Evolutionary conservation across 2,888 invertebrate genomes (phyloP), one percentile per base, ranked within the genome.

Genomic region (Tholera decimalis): DNA sequence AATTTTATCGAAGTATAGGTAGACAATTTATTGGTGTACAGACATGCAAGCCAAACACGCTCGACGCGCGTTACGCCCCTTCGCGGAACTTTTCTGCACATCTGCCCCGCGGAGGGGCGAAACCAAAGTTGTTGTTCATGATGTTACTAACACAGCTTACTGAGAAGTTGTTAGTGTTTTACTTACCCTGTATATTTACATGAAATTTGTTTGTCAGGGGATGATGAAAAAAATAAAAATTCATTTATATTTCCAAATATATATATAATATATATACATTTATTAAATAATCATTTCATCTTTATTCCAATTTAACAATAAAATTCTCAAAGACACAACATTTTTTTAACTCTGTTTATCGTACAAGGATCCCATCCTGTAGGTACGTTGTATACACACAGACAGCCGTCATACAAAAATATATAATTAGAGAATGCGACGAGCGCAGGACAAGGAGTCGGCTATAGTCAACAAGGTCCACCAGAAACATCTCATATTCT

Each of bases 281-380:
- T 92, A 95, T 95, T 96, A 93, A 95, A 95, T 95, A 94, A 92
- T 94, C 90, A 92, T 93, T 92, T 95, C 91, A 92, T 94, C 91
- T 94, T 94, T 95, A 94, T 94, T 94, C 93, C 95, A 95, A 94
- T 93, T 94, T 92, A 96, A 96, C 95, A 95, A 96, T 96, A 96
- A 94, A 96, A 93, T 93, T 95, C 89, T 95, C 92, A 95, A 95
- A 95, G 94, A 95, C 93, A 95, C 95, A 96, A 96, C 95, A 95
- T 95, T 90, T 91, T 93, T 89, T 93, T 93, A 93, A 91, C 89
- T 92, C 89, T 91, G 89, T 91, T 90, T 89, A 90, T 86, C 91
- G 91, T 89, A 89, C 91, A 82, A 88, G 93, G 93, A 93, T 92
- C 90, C 89, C 82, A 91, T 91, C 92, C 92, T 80, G 64, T 76